phyloP scores from a whole-genome alignment of 2,888 invertebrate genomes.

The Pristionchus maxplancki region DNA sequence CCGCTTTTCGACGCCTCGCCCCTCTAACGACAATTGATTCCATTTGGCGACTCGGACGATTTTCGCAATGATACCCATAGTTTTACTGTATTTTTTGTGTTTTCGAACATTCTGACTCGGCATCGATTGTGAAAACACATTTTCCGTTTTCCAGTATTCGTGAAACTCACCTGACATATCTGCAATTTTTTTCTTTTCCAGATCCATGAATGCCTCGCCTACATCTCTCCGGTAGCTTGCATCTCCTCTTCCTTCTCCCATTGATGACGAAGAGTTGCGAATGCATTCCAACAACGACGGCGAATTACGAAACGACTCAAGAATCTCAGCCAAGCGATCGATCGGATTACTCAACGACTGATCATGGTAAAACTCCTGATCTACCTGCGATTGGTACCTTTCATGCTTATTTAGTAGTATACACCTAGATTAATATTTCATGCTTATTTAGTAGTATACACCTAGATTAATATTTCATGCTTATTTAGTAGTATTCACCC shows the following conservation, averaged over 20 bases:
- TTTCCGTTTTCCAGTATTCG: too few species aligned
- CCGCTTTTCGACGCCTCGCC: constrained; percentile 23
- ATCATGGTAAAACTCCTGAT: too few species aligned
- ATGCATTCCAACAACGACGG: neutral
- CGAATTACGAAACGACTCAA: neutral
- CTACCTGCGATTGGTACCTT: too few species aligned
- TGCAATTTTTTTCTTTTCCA: too few species aligned
- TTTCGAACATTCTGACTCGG: neutral
- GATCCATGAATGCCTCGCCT: neutral
- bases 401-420: too few species aligned
- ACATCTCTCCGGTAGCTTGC: neutral
- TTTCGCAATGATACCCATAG: neutral
- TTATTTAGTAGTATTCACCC: too few species aligned
- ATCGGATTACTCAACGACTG: neutral
- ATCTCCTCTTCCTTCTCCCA: neutral
- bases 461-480: too few species aligned
- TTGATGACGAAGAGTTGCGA: neutral
- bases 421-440: too few species aligned
- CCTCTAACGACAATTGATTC: constrained; percentile 36
- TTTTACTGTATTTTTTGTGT: neutral
- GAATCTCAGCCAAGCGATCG: neutral
- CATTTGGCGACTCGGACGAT: neutral
- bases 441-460: too few species aligned
- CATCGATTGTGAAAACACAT: too few species aligned
- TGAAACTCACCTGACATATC: too few species aligned